These are phyloP conservation scores for Brachypteracias leptosomus DNA, from an alignment of 2,113 vertebrate genomes.

Conservation along the genomic window DNA sequence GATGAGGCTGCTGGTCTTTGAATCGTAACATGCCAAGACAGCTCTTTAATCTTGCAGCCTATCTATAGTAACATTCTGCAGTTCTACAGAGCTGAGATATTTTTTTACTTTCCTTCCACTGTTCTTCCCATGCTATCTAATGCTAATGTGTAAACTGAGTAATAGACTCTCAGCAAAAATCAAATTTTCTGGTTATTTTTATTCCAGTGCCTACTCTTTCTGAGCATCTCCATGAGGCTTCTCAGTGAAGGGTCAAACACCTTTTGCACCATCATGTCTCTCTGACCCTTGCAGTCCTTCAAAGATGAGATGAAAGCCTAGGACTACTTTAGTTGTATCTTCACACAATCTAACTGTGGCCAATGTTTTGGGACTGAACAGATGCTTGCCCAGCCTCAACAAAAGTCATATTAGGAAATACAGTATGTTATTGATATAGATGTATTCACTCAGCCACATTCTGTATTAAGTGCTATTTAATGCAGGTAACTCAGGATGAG, in stretches of 20 bases:
- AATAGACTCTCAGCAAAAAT: not conserved
- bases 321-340: not conserved
- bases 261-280: not conserved
- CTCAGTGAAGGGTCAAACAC: not conserved
- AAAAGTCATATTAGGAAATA: not conserved
- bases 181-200: not conserved
- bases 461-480: not conserved
- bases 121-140: constrained; percentile 22
- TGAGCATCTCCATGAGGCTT: not conserved
- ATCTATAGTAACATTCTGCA: constrained; percentile 23
- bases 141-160: constrained; percentile 21
- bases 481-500: not conserved
- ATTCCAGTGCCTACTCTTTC: not conserved
- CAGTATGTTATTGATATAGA: not conserved
- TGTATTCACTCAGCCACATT: not conserved
- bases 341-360: not conserved
- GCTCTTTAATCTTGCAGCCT: constrained; percentile 48
- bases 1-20: constrained; percentile 1
- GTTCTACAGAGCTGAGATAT: not conserved
- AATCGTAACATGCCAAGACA: constrained; percentile 9
- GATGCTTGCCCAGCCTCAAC: not conserved
- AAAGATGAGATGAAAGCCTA: not conserved
- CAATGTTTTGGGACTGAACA: not conserved
- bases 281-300: not conserved
- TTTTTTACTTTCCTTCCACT: constrained; percentile 28